Evolutionary conservation across 2,113 vertebrate genomes (phyloP), one percentile per base, ranked within the genome.

Genomic region (Propithecus coquereli): DNA sequence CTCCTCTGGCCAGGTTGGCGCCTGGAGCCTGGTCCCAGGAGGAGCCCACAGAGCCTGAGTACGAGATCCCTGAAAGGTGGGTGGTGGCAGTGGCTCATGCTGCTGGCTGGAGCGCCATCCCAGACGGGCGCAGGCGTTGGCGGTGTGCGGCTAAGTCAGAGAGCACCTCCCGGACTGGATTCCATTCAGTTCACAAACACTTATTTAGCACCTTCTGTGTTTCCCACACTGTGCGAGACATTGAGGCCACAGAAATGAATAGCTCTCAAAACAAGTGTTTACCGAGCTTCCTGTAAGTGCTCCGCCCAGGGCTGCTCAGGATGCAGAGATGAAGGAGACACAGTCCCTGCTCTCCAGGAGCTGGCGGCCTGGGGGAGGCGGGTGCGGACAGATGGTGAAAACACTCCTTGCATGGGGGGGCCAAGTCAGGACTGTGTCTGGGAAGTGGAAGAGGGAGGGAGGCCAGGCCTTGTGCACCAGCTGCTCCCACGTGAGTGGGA

Each of bases 321-420:
- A 18, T 5, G 16, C 50, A 17, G 65, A 45, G 17, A 50, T 3
- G 16, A 52, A 20, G 45, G n/a, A 65, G 34, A 32, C 0, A 0
- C 17, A 2, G 12, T 23, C 47, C n/a, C 14, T 68, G 32, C 79
- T 70, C 14, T 30, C 63, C 8, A 6, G 30, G 47, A 76, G 37
- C 40, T 45, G 13, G 8, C 0, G 30, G 18, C 14, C 40, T 3
- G 16, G 6, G 18, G 34, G 52, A 23, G 30, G 17, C 0, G 6
- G 12, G 16, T 86, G 32, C 12, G 20, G 47, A 34, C 85, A 71
- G 68, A 20, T 37, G 16, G 63, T 27, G 47, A 57, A 68, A 45
- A 27, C 20, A 2, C 6, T 1, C 9, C 77, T 14, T 54, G 61
- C n/a, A 12, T 50, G 18, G 30, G 66, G 57, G 81, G 27, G 57